Evolutionary conservation across 2,888 invertebrate species (phyloP).

Genomic region (Isoperla grammatica): DNA sequence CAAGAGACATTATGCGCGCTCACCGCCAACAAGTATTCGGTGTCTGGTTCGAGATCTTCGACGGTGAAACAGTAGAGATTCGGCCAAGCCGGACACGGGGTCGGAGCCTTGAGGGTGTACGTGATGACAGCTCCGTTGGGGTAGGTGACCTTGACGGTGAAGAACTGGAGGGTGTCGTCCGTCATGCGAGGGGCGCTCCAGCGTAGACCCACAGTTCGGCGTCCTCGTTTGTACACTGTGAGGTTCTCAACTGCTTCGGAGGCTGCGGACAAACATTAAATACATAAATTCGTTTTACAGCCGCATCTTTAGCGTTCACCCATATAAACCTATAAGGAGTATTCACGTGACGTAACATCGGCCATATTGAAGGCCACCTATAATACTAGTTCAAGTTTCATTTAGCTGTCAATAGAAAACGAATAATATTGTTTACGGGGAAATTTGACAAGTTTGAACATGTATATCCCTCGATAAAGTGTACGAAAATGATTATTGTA

Average conservation of each 20-base stretch:
- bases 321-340: too few species aligned
- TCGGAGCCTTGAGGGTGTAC: slow-evolving; percentile 2
- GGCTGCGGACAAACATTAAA: not conserved
- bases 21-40: slow-evolving; percentile 18
- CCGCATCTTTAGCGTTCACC: too few species aligned
- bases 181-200: slow-evolving; percentile 14
- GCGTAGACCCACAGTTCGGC: slow-evolving; percentile 17
- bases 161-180: slow-evolving; percentile 18
- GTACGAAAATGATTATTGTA: too few species aligned
- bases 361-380: too few species aligned
- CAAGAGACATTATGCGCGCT: not conserved
- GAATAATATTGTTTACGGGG: too few species aligned
- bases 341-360: too few species aligned
- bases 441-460: too few species aligned
- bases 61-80: slow-evolving; percentile 21
- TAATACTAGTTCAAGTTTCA: too few species aligned
- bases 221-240: slow-evolving; percentile 16
- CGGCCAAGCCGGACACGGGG: slow-evolving; percentile 18
- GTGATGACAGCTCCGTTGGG: not conserved
- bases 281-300: too few species aligned
- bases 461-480: too few species aligned
- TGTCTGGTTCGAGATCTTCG: slow-evolving; percentile 9
- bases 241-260: slow-evolving; percentile 14
- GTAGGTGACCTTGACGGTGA: not conserved
- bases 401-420: too few species aligned